Evolutionary conservation across 2,113 vertebrate genomes (phyloP), one percentile per base, ranked within the genome.

Genomic region (Oryzias curvinotus): DNA sequence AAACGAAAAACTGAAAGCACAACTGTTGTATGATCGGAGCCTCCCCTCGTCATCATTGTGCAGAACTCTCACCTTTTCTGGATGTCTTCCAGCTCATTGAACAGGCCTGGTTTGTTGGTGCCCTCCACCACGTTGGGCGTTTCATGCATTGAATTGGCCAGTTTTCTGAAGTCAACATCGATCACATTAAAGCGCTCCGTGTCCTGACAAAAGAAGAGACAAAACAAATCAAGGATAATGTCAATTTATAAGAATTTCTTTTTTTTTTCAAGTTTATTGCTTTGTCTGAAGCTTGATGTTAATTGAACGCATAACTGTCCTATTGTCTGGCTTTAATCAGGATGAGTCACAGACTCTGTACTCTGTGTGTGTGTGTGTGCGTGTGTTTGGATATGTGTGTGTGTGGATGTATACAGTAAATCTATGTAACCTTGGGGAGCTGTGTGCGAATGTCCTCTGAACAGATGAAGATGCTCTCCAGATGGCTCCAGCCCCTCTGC

Each of bases 391-490:
- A 7, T 36, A 8, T 8, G 36, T 36, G 36, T 1, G 3, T 36
- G 36, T 13, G 36, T 36, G 10, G 3, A 10, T 36, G 10, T 8
- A 36, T 10, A 36, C 2, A 12, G 10, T 36, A 12, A 2, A 10
- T 36, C 12, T 12, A 36, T 12, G 19, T 1, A 57, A 98, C 97
- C 95, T 98, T 90, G 1, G 96, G 95, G 61, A 99, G 92, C 81
- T 98, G 97, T 12, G 92, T 87, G 57, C 94, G 91, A 56, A 98
- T 98, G 60, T 98, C 97, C 60, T 95, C 95, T 0, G 96, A 98
- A 53, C 95, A 96, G 5, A 97, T 93, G 85, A 98, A 99, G 75
- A 99, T 98, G 82, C 95, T 96, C 72, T 98, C 97, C 73, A 99
- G 88, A 82, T 99, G 96, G 41, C 92, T 94, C 97, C 96, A 98